phyloP scores from a whole-genome alignment of 2,888 invertebrate species.

The Sminthurinus aureus region DNA sequence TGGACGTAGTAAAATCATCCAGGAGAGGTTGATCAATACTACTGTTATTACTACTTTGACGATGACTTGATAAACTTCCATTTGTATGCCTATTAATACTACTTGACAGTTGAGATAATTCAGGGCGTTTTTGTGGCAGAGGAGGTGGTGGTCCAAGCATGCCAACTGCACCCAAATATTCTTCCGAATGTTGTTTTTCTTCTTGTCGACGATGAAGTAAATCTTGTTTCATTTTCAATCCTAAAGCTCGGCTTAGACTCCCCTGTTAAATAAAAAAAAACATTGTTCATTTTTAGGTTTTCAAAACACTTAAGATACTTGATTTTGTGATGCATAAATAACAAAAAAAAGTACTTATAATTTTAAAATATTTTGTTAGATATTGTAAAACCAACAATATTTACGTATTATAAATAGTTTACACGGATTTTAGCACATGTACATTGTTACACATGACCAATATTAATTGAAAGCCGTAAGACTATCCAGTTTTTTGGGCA shows the following conservation, averaged over 20 bases:
- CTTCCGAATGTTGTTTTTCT: constrained; percentile 43
- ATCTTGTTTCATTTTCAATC: constrained; percentile 64
- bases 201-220: constrained; percentile 65
- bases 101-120: neutral
- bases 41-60: constrained; percentile 1
- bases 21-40: constrained; percentile 8
- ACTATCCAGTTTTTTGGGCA: no score
- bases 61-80: constrained; percentile 1
- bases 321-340: constrained; percentile 10
- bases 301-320: neutral
- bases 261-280: constrained; percentile 67
- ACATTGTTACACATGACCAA: no score
- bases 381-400: no score
- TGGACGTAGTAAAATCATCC: constrained; percentile 41
- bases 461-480: no score
- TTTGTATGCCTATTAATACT: neutral
- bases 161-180: neutral
- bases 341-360: constrained; percentile 10
- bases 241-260: constrained; percentile 76
- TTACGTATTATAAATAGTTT: no score
- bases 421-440: no score
- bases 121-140: constrained; percentile 39
- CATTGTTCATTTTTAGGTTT: neutral
- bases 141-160: constrained; percentile 40
- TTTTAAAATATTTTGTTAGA: no score